Percentiles rank a stretch among this genome's conserved stretches.
phyloP scores from a whole-genome alignment of 2,113 vertebrate genomes.

The Notarius quadriscutis region DNA sequence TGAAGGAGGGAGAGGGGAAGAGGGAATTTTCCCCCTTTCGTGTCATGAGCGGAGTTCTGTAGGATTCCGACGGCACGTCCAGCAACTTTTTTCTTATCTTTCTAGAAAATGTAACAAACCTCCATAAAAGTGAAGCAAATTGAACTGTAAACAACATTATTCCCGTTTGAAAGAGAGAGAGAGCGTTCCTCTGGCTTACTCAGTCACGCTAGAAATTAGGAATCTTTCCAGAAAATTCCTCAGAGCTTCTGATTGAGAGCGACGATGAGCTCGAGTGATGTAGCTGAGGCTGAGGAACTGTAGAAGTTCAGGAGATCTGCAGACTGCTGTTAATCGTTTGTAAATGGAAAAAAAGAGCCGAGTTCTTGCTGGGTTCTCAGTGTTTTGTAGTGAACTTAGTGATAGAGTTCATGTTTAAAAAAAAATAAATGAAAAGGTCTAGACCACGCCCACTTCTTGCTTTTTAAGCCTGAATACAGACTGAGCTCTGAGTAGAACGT shows the following conservation, averaged over 20 bases:
- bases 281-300: not conserved
- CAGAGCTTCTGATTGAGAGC: not conserved
- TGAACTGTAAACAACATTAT: no score
- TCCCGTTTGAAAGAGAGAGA: no score
- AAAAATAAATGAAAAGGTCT: not conserved
- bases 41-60: no score
- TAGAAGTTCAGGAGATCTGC: not conserved
- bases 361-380: not conserved
- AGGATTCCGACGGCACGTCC: no score
- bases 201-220: not conserved
- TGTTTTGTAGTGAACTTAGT: not conserved
- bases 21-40: no score
- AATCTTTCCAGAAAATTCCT: not conserved
- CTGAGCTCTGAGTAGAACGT: not conserved
- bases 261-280: not conserved
- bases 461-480: not conserved
- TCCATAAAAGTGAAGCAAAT: no score
- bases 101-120: no score
- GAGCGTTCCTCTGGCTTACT: not conserved
- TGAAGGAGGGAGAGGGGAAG: no score
- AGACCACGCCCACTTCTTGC: not conserved
- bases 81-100: no score
- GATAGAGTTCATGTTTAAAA: not conserved
- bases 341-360: not conserved
- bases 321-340: not conserved